Conservation (phyloP, 2,797 vertebrate species). For the Ctenopoma kingsleyae region DNA sequence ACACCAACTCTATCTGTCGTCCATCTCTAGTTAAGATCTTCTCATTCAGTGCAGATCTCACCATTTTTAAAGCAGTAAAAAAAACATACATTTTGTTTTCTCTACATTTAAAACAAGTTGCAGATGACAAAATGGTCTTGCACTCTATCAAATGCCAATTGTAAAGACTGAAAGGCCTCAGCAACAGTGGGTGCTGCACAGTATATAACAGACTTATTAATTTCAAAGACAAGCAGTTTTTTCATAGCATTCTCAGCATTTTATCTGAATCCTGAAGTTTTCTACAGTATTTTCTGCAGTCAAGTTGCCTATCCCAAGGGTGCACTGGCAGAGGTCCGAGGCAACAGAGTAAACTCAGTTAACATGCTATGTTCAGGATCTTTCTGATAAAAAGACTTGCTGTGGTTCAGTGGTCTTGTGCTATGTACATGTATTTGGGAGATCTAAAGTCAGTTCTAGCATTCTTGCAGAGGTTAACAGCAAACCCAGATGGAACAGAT, state of each 20-base stretch:
- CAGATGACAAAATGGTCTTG: no score
- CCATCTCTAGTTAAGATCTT: no score
- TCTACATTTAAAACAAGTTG: no score
- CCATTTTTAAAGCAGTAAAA: no score
- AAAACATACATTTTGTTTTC: no score
- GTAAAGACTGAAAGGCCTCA: no score
- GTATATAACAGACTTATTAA: no score
- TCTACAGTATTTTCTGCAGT: slow-evolving; percentile 30
- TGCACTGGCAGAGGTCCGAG: slow-evolving; percentile 65
- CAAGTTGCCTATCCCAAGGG: slow-evolving; percentile 53
- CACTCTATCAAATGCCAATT: no score
- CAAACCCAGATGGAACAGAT: slow-evolving; percentile 72
- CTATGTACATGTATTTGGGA: slow-evolving; percentile 58
- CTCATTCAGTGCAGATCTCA: no score
- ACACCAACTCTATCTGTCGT: no score
- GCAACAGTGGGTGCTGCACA: no score
- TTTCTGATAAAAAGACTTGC: slow-evolving; percentile 57
- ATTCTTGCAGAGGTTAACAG: slow-evolving; percentile 59
- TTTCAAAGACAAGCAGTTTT: slow-evolving; percentile 22
- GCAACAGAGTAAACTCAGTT: slow-evolving; percentile 51
- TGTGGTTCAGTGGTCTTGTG: slow-evolving; percentile 45
- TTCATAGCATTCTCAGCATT: slow-evolving; percentile 16
- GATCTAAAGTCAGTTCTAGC: slow-evolving; percentile 52
- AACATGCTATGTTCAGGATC: slow-evolving; percentile 57
- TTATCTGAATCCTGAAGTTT: slow-evolving; percentile 17